These are phyloP conservation scores for Artibeus lituratus DNA, from an alignment of 2,797 vertebrate species.

Conservation along the genomic window DNA sequence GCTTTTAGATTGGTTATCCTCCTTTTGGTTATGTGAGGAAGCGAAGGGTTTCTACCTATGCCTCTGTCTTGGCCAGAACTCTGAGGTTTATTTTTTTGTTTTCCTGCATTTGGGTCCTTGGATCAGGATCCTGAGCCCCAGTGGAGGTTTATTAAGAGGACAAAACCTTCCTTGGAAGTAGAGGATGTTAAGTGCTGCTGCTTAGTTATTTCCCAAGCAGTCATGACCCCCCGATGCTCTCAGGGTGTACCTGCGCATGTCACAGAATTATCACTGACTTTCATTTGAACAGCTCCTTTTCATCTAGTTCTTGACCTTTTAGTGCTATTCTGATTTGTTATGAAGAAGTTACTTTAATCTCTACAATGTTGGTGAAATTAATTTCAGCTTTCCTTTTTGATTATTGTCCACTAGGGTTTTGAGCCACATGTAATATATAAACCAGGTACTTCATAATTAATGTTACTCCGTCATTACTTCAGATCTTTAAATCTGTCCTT, in stretches of 20 bases:
- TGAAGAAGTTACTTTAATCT: background rate
- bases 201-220: background rate
- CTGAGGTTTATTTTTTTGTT: background rate
- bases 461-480: background rate
- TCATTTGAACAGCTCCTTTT: background rate
- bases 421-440: conserved; percentile 10
- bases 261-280: background rate
- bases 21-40: too few relatives aligned
- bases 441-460: conserved; percentile 19
- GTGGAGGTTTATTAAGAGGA: background rate
- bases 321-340: background rate
- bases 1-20: too few relatives aligned
- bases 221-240: background rate
- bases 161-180: background rate
- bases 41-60: too few relatives aligned
- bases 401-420: conserved; percentile 7
- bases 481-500: background rate
- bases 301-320: background rate
- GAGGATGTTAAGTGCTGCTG: background rate
- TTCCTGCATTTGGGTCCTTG: background rate
- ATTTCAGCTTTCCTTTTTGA: conserved; percentile 19
- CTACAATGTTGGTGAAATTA: background rate
- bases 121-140: background rate
- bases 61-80: too few relatives aligned
- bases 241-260: background rate